phyloP scores from a whole-genome alignment of 2,888 invertebrate species.

The Machimus rusticus region DNA sequence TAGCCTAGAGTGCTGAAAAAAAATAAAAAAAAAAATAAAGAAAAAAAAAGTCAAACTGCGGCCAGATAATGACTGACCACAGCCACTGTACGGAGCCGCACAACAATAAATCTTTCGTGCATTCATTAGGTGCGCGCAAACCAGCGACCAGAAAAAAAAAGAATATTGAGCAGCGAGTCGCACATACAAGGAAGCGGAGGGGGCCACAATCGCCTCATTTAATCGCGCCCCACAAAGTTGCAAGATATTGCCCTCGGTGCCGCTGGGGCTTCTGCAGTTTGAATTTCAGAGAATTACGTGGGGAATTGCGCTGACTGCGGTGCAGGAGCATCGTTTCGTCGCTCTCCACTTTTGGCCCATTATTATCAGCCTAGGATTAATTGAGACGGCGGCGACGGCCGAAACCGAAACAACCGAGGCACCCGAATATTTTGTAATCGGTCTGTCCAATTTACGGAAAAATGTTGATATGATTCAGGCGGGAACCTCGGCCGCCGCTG shows the following conservation, averaged over 20 bases:
- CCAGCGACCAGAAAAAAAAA: not conserved
- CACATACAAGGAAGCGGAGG: not conserved
- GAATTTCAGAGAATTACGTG: not conserved
- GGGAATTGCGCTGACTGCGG: not conserved
- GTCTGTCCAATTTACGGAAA: not conserved
- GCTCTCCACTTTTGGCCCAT: not conserved
- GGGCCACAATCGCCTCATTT: not conserved
- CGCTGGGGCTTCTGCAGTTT: not conserved
- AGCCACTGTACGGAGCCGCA: not conserved
- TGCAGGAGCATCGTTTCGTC: not conserved
- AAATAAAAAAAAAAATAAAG: not conserved
- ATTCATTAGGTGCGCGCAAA: not conserved
- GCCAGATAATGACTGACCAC: not conserved
- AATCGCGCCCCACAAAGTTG: not conserved
- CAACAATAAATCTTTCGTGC: not conserved
- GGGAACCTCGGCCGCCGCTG: not conserved
- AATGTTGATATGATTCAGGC: not conserved
- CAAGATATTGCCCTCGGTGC: not conserved
- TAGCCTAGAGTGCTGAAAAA: not conserved
- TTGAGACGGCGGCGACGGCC: not conserved
- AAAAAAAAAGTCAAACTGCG: not conserved
- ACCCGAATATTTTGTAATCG: not conserved
- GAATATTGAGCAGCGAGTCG: not conserved
- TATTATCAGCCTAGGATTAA: not conserved
- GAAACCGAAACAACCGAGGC: not conserved